A percentile compares a stretch with the other conserved stretches of the same genome.
These are phyloP conservation scores for Hypanus sabinus DNA, from an alignment of 2,113 vertebrate genomes.

Conservation along the genomic window DNA sequence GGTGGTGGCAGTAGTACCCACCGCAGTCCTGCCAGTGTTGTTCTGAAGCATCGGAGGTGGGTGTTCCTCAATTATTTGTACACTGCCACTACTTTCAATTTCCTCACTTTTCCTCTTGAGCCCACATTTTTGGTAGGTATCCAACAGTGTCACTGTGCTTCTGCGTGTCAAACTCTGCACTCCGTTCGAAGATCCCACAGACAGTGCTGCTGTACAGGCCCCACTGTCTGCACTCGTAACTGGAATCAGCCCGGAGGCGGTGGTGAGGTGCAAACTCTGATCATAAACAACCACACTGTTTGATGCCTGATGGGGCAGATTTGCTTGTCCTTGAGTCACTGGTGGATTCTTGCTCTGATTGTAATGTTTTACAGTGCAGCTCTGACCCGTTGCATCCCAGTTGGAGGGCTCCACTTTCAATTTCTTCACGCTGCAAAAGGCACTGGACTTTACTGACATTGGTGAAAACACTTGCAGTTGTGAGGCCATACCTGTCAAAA, in stretches of 20 bases:
- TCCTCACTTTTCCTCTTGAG: conserved; percentile 97
- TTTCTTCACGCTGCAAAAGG: conserved; percentile 91
- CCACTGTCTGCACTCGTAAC: conserved; percentile 94
- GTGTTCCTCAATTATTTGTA: conserved; percentile 96
- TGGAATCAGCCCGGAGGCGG: conserved; percentile 69
- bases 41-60: conserved; percentile 91
- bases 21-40: conserved; percentile 73
- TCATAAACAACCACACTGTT: conserved; percentile 71
- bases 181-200: conserved; percentile 62
- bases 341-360: conserved; percentile 74
- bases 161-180: conserved; percentile 64
- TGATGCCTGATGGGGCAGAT: conserved; percentile 76
- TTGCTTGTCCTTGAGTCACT: conserved; percentile 67
- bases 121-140: conserved; percentile 83
- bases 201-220: conserved; percentile 66
- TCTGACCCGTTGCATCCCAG: conserved; percentile 84
- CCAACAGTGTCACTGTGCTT: conserved; percentile 73
- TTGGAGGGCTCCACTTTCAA: conserved; percentile 87
- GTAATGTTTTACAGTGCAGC: conserved; percentile 74
- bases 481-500: conserved; percentile 81
- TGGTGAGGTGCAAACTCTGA: conserved; percentile 67
- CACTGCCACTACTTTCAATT: conserved; percentile 94
- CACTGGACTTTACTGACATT: conserved; percentile 91
- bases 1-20: conserved; percentile 73
- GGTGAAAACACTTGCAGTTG: conserved; percentile 95